Percentiles rank a stretch among this genome's conserved stretches.
These are phyloP conservation scores for Rhinogobio ventralis DNA, from an alignment of 2,797 vertebrate genomes.

Conservation along the genomic window DNA sequence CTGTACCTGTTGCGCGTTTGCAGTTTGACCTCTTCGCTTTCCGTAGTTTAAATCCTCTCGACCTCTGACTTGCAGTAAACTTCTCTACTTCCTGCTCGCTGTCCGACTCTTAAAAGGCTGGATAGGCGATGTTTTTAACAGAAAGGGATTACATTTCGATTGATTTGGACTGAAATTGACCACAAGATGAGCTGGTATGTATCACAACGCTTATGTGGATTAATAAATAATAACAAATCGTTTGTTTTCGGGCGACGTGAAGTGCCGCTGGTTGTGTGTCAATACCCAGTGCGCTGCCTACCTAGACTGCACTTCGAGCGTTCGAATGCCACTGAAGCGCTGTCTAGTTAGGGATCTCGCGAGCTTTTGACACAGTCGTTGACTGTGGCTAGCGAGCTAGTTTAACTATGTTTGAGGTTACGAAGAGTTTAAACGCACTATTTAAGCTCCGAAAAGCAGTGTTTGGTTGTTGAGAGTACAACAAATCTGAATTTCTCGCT, in stretches of 20 bases:
- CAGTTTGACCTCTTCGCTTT: conserved; percentile 50
- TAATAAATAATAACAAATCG: not conserved
- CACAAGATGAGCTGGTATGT: conserved; percentile 85
- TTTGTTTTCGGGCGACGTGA: not conserved
- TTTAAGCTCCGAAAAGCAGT: not conserved
- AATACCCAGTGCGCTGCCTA: not conserved
- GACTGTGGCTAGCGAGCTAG: not conserved
- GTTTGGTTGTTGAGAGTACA: too few species aligned
- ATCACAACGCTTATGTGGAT: conserved; percentile 10
- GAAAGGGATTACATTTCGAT: conserved; percentile 62
- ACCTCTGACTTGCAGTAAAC: conserved; percentile 56
- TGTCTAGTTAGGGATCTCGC: not conserved
- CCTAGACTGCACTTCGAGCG: not conserved
- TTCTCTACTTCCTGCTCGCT: conserved; percentile 74
- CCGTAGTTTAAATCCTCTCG: conserved; percentile 63
- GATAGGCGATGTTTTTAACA: conserved; percentile 70
- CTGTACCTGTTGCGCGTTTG: conserved; percentile 22
- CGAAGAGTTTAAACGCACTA: not conserved
- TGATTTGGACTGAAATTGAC: conserved; percentile 67
- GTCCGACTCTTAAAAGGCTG: conserved; percentile 55
- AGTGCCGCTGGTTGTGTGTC: not conserved
- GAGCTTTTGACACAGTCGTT: not conserved
- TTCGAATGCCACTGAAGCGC: not conserved
- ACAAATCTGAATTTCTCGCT: not conserved
- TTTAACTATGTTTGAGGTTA: not conserved